Evolutionary conservation across 2,888 invertebrate genomes (phyloP).

Genomic region (Cryptus viduatorius): DNA sequence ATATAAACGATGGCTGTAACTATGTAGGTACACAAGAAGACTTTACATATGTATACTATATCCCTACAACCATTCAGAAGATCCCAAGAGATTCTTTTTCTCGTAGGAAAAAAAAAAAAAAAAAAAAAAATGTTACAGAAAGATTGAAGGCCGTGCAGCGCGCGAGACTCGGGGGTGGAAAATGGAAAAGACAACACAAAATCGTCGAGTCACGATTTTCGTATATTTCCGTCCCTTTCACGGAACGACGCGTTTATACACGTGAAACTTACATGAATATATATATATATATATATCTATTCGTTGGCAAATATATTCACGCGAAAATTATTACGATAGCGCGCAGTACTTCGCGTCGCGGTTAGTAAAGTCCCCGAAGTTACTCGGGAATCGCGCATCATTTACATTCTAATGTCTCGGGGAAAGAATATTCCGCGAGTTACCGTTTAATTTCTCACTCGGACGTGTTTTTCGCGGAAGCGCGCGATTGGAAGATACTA

Average conservation of each 20-base stretch:
- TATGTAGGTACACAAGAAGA: background rate
- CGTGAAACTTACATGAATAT: conserved; percentile 12
- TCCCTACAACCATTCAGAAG: conserved; percentile 3
- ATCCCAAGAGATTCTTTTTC: conserved; percentile 71
- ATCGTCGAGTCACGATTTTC: conserved; percentile 28
- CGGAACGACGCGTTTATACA: background rate
- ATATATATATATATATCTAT: too few relatives aligned
- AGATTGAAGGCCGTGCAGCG: conserved; percentile 69
- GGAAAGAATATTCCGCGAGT: conserved; percentile 19
- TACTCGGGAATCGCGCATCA: conserved; percentile 35
- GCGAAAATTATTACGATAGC: conserved; percentile 41
- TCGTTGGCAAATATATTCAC: background rate
- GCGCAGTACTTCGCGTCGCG: conserved; percentile 11
- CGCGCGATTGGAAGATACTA: background rate
- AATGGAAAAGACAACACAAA: conserved; percentile 66
- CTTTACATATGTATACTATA: background rate
- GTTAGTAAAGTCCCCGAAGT: conserved; percentile 42
- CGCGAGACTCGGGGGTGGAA: conserved; percentile 65
- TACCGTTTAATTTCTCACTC: conserved; percentile 43
- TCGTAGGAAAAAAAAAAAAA: conserved; percentile 71
- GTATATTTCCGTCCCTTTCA: conserved; percentile 11
- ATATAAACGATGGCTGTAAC: conserved; percentile 5
- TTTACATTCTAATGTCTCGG: conserved; percentile 39
- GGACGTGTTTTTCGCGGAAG: conserved; percentile 32
- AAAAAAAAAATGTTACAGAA: conserved; percentile 13